Base-by-base conservation (phyloP, 2,113 vertebrate species). In the Nesogale talazaci region DNA sequence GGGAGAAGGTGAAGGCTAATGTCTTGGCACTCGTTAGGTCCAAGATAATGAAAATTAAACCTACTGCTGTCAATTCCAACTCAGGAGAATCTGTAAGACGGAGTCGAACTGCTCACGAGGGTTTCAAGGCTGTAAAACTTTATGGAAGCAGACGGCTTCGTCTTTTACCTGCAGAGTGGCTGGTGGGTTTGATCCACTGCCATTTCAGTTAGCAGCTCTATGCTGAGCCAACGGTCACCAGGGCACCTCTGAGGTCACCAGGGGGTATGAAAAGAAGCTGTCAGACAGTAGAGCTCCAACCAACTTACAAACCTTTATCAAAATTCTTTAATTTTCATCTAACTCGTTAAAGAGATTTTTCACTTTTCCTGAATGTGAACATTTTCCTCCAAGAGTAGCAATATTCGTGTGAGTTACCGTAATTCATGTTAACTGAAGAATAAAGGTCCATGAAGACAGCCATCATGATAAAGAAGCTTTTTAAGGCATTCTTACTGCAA, bases 291-390 rank as follows among this genome's bases (percentile, higher is more conserved):
- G 1, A 90, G 38, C 34, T 20, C 70, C 70, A 72, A 36, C 16
- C 36, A 90, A 11, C 14, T 63, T 83, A 78, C 1, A 90, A 29
- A 78, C 65, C 34, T 70, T 78, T 56, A 52, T 86, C 34, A 86
- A 80, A 84, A 92, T 67, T 42, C 34, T 81, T 40, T 46, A 46
- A 34, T 40, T 89, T 95, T 89, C 7, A 29, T 23, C 42, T 88
- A 19, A 86, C 19, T 89, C 86, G 46, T 40, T 74, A 61, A 34
- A 80, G 2, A 83, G 14, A 59, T 42, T 88, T 90, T 22, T 79
- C 77, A 89, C 38, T 83, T 89, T 86, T 86, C 31, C 40, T 80
- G 40, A 86, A 63, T 61, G 3, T 76, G 20, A 89, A 82, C 82
- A 25, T 4, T n/a, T 89, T 75, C 40, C 15, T 61, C 29, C 29